Evolutionary conservation across 2,113 vertebrate genomes (phyloP).

Genomic region (Anguilla rostrata): DNA sequence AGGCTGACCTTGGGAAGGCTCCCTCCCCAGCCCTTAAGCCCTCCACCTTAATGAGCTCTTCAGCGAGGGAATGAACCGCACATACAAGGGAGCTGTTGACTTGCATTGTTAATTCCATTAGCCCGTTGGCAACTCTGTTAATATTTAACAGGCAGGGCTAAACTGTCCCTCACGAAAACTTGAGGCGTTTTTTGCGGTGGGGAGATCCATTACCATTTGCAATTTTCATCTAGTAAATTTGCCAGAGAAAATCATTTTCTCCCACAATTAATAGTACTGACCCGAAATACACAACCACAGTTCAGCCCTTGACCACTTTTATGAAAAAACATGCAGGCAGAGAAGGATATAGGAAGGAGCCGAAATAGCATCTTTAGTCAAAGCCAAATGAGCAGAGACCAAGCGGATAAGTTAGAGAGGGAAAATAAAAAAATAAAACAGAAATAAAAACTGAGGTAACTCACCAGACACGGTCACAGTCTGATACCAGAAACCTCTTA

Average conservation of each 20-base stretch:
- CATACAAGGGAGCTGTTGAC: slow-evolving; percentile 64
- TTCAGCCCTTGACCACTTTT: slow-evolving; percentile 53
- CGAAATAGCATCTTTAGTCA: not conserved
- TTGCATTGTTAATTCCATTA: slow-evolving; percentile 75
- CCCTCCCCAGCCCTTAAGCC: slow-evolving; percentile 34
- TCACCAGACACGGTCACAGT: not conserved
- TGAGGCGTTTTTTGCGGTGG: not conserved
- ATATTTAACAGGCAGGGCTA: slow-evolving; percentile 73
- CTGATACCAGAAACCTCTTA: not conserved
- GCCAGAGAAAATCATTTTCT: slow-evolving; percentile 40
- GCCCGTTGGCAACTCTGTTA: slow-evolving; percentile 64
- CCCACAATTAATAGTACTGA: slow-evolving; percentile 65
- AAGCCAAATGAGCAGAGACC: not conserved
- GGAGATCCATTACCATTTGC: slow-evolving; percentile 20
- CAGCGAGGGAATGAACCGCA: slow-evolving; percentile 25
- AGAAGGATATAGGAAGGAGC: not conserved
- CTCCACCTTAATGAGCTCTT: slow-evolving; percentile 41
- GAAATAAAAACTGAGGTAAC: not conserved
- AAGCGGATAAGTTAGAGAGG: not conserved
- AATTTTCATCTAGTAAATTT: slow-evolving; percentile 49
- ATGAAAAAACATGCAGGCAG: slow-evolving; percentile 17
- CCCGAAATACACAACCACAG: slow-evolving; percentile 60
- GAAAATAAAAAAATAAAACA: too few species aligned
- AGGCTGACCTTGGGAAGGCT: slow-evolving; percentile 35
- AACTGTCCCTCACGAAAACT: slow-evolving; percentile 29